Evolutionary conservation across 1,140 invertebrate genomes (phyloP).

Genomic region (Drosophila tsacasi): DNA sequence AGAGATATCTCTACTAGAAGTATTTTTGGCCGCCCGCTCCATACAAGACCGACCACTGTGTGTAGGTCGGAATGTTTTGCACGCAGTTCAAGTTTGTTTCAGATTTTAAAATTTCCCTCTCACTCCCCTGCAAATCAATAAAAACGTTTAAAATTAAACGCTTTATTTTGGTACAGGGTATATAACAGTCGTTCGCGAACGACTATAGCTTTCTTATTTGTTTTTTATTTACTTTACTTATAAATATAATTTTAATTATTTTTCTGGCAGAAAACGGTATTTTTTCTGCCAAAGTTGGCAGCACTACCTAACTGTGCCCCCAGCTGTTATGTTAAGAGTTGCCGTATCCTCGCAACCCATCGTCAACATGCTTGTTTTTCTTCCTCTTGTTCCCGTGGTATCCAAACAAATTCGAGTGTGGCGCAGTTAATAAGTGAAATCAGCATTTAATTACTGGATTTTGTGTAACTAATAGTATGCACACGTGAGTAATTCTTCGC

Average conservation of each 20-base stretch:
- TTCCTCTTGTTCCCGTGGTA: slow-evolving; percentile 59
- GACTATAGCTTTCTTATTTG: no score
- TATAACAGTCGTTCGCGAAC: no score
- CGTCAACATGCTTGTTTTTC: slow-evolving; percentile 56
- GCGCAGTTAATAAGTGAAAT: slow-evolving; percentile 30
- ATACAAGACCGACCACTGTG: no score
- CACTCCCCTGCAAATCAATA: no score
- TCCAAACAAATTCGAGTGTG: slow-evolving; percentile 66
- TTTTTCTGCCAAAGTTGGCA: background rate
- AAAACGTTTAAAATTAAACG: no score
- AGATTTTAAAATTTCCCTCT: no score
- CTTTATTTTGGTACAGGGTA: no score
- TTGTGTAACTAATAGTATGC: slow-evolving; percentile 49
- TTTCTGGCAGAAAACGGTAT: background rate
- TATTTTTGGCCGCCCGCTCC: no score
- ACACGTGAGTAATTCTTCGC: slow-evolving; percentile 52
- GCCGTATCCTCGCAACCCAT: background rate
- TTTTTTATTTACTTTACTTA: background rate
- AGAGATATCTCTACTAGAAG: no score
- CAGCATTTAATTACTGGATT: slow-evolving; percentile 15
- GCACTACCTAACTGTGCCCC: background rate
- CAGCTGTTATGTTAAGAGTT: slow-evolving; percentile 34
- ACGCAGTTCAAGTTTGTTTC: no score
- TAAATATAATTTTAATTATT: no score
- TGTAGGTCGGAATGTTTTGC: no score